Conservation (phyloP, 2,888 invertebrate species). For the Dasypolia templi region DNA sequence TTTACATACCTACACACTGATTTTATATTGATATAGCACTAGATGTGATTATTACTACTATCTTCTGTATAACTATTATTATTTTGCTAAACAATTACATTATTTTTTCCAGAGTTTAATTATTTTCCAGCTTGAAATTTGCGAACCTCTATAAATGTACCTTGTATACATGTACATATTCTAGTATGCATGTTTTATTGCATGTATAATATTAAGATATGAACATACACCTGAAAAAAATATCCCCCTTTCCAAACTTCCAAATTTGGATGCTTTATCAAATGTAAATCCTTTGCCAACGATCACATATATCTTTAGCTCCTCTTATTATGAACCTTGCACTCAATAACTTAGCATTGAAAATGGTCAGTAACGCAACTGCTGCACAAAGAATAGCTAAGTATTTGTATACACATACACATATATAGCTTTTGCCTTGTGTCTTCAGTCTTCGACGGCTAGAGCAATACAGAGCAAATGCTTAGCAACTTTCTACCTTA, state of each 20-base stretch:
- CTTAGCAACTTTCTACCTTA: background rate
- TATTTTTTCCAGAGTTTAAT: background rate
- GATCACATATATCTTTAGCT: background rate
- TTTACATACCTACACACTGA: background rate
- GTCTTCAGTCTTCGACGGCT: background rate
- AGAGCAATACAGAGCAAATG: background rate
- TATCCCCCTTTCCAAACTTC: background rate
- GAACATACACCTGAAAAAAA: background rate
- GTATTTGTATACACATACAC: background rate
- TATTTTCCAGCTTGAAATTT: conserved; percentile 59
- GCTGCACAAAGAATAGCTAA: background rate
- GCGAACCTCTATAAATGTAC: conserved; percentile 41
- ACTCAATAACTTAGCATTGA: background rate
- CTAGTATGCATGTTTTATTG: too few species aligned
- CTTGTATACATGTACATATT: conserved; percentile 10
- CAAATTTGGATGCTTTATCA: too few species aligned
- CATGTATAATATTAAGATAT: conserved; percentile 31
- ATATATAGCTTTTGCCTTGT: background rate
- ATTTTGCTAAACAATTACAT: conserved; percentile 4
- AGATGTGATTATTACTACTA: conserved; percentile 2
- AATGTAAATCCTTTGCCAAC: background rate
- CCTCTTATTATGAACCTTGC: background rate
- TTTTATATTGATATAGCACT: background rate
- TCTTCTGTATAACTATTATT: conserved; percentile 1
- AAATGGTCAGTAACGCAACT: background rate